These are phyloP conservation scores for Uria lomvia DNA, from an alignment of 2,113 vertebrate species.

Conservation along the genomic window DNA sequence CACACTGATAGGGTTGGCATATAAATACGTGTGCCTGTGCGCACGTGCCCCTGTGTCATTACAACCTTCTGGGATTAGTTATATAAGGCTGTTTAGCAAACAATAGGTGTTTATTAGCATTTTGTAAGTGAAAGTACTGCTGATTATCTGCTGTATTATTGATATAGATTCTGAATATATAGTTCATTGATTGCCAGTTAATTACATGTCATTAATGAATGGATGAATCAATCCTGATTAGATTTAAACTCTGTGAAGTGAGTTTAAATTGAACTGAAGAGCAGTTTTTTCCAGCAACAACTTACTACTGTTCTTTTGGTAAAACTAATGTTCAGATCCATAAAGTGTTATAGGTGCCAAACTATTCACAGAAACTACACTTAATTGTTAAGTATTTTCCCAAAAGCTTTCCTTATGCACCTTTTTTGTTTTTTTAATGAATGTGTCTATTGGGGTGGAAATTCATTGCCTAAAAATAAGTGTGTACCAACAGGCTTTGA, in stretches of 20 bases:
- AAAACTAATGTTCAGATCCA: not conserved
- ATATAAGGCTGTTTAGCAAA: not conserved
- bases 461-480: not conserved
- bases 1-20: not conserved
- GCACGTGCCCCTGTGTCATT: not conserved
- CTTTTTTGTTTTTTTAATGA: not conserved
- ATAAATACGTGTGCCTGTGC: too few relatives aligned
- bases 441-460: fast-evolving
- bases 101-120: not conserved
- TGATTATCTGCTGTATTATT: not conserved
- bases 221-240: not conserved
- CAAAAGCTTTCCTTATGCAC: not conserved
- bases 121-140: not conserved
- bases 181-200: not conserved
- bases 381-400: not conserved
- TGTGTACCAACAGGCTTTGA: not conserved
- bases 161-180: not conserved
- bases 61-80: not conserved
- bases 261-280: not conserved
- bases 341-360: not conserved
- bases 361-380: not conserved
- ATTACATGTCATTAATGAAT: not conserved
- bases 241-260: not conserved
- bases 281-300: not conserved
- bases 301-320: not conserved